Evolutionary conservation across 2,888 invertebrate species (phyloP).

Genomic region (Liodrosophila aerea): DNA sequence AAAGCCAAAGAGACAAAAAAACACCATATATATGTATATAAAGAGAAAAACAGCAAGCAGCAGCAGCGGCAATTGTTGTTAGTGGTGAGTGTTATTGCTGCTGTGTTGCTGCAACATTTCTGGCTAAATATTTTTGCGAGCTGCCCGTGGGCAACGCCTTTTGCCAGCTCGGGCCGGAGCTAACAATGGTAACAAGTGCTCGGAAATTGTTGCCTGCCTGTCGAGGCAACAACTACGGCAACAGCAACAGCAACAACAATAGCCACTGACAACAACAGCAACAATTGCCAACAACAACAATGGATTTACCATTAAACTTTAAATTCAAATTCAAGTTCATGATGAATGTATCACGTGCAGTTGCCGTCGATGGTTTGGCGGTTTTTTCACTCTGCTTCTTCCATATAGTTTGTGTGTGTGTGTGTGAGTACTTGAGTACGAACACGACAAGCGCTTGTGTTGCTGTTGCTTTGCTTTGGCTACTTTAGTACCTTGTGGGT

Average conservation of each 20-base stretch:
- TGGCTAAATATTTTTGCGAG: slow-evolving; percentile 48
- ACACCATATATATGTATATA: too few relatives aligned
- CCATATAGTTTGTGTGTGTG: slow-evolving; percentile 19
- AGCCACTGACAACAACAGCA: slow-evolving; percentile 21
- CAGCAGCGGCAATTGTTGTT: slow-evolving; percentile 14
- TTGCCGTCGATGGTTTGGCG: slow-evolving; percentile 48
- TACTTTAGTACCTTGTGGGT: slow-evolving; percentile 46
- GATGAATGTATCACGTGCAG: slow-evolving; percentile 77
- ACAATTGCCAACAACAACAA: slow-evolving; percentile 43
- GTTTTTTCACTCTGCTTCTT: slow-evolving; percentile 33
- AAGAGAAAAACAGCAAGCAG: slow-evolving; percentile 10
- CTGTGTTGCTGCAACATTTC: slow-evolving; percentile 34
- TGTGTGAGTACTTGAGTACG: slow-evolving; percentile 46
- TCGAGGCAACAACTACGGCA: slow-evolving; percentile 22
- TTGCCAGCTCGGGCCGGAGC: slow-evolving; percentile 12
- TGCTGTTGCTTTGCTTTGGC: slow-evolving; percentile 25
- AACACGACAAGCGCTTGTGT: slow-evolving; percentile 39
- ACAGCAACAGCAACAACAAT: slow-evolving; percentile 17
- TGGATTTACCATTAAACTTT: slow-evolving; percentile 75
- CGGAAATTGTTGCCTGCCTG: slow-evolving; percentile 61
- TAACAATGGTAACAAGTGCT: slow-evolving; percentile 68
- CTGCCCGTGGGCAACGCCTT: slow-evolving; percentile 52
- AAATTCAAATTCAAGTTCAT: slow-evolving; percentile 80
- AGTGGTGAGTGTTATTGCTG: slow-evolving; percentile 7
- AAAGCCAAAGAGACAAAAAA: slow-evolving; percentile 9